A percentile compares a stretch with the other conserved stretches of the same genome.
Conservation (phyloP, 1,140 invertebrate genomes). For the Sarcophaga bullata region DNA sequence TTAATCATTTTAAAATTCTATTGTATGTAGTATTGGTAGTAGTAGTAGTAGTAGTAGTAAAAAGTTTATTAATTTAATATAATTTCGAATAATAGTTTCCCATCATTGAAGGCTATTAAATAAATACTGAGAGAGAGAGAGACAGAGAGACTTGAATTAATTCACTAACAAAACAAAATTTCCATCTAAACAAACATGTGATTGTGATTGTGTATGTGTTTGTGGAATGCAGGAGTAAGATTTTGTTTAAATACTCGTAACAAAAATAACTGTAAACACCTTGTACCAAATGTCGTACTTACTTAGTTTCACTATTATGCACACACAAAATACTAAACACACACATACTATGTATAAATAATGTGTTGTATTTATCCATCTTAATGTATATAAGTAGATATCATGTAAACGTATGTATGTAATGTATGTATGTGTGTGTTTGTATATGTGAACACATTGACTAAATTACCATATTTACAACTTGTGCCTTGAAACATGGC, state of each 20-base stretch:
- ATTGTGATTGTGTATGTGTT: background rate
- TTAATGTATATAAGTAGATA: too few species aligned
- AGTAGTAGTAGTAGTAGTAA: too few species aligned
- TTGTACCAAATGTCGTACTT: conserved; percentile 7
- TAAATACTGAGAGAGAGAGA: too few species aligned
- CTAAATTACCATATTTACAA: conserved; percentile 22
- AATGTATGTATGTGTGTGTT: too few species aligned
- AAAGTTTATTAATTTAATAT: too few species aligned
- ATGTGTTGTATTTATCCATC: background rate
- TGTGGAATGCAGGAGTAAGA: background rate
- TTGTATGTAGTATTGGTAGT: too few species aligned
- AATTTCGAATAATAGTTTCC: too few species aligned
- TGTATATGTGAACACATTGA: background rate
- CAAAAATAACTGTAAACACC: conserved; percentile 3
- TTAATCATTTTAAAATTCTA: too few species aligned
- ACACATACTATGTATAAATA: background rate
- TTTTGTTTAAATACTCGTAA: background rate
- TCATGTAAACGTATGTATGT: too few species aligned
- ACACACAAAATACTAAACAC: background rate
- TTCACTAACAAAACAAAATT: background rate
- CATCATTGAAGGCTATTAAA: too few species aligned
- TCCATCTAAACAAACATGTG: background rate
- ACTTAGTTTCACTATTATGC: background rate
- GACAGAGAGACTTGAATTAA: too few species aligned
- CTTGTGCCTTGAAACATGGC: conserved; percentile 4